These are phyloP conservation scores for Anarsia innoxiella DNA, from an alignment of 2,888 invertebrate genomes.

Conservation along the genomic window DNA sequence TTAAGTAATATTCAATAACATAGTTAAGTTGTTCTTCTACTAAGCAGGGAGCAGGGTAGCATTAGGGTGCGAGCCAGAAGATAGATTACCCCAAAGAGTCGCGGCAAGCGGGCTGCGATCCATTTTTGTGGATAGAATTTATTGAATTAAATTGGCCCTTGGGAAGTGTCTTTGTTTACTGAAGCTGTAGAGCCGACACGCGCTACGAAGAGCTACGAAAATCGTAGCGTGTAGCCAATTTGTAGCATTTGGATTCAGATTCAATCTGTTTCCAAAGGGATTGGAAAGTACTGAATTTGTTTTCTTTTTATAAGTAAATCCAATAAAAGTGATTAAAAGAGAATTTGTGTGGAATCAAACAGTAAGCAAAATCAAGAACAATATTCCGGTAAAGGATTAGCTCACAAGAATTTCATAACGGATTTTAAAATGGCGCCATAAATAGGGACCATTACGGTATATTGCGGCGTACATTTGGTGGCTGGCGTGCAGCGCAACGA, in stretches of 20 bases:
- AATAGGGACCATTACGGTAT: constrained; percentile 26
- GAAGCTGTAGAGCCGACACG: too few relatives aligned
- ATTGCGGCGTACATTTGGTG: constrained; percentile 29
- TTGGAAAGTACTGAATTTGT: too few relatives aligned
- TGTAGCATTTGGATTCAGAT: too few relatives aligned
- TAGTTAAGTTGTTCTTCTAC: background rate
- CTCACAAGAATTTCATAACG: constrained; percentile 6
- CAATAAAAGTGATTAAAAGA: too few relatives aligned
- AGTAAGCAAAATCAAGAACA: too few relatives aligned
- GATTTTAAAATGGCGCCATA: constrained; percentile 22
- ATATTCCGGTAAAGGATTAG: background rate
- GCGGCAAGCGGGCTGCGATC: constrained; percentile 31
- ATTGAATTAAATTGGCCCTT: constrained; percentile 7
- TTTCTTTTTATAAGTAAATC: too few relatives aligned
- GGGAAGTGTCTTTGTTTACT: constrained; percentile 12
- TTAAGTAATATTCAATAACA: too few relatives aligned
- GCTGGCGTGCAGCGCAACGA: constrained; percentile 24
- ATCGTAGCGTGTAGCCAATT: too few relatives aligned
- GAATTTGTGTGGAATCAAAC: too few relatives aligned
- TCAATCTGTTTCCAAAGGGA: too few relatives aligned
- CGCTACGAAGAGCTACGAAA: too few relatives aligned
- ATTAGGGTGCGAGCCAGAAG: constrained; percentile 26
- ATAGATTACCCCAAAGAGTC: constrained; percentile 39
- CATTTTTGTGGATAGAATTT: constrained; percentile 26
- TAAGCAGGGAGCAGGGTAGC: background rate